A percentile compares a stretch with the other conserved stretches of the same genome.
Conservation (phyloP, 2,888 invertebrate genomes). For the Pseudococcus jackbeardsleyi region DNA sequence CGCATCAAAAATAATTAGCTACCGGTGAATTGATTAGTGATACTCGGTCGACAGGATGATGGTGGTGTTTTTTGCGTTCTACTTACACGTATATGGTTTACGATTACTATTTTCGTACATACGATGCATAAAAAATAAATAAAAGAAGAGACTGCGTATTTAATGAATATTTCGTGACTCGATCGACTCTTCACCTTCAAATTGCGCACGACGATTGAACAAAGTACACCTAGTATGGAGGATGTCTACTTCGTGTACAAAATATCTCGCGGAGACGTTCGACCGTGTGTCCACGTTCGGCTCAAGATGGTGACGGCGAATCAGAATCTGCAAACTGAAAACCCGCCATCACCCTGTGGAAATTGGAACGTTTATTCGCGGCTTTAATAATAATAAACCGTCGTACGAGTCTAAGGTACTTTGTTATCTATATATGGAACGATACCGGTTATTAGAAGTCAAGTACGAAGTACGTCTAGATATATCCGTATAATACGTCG, state of each 20-base stretch:
- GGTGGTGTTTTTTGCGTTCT: conserved; percentile 26
- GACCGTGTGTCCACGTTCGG: conserved; percentile 2
- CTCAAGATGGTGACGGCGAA: neutral
- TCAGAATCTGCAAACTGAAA: neutral
- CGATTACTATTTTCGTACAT: neutral
- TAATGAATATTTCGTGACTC: conserved; percentile 55
- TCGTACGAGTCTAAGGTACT: neutral
- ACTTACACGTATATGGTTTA: conserved; percentile 27
- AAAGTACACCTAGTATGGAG: neutral
- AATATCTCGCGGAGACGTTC: conserved; percentile 38
- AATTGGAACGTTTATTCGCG: conserved; percentile 27
- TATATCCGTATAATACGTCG: neutral
- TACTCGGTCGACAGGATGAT: neutral
- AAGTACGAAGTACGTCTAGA: conserved; percentile 22
- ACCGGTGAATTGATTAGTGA: neutral
- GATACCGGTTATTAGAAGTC: conserved; percentile 54
- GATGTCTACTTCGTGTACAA: conserved; percentile 5
- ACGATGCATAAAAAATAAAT: neutral
- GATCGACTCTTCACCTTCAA: conserved; percentile 43
- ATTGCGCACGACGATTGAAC: conserved; percentile 26
- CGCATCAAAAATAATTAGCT: too few species aligned
- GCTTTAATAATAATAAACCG: conserved; percentile 44
- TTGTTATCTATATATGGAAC: conserved; percentile 54
- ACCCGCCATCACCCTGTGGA: conserved; percentile 31
- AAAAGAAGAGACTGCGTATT: neutral